A percentile compares a stretch with the other conserved stretches of the same genome.
Evolutionary conservation across 2,113 vertebrate genomes (phyloP).

Genomic region (Calyptomena viridis): DNA sequence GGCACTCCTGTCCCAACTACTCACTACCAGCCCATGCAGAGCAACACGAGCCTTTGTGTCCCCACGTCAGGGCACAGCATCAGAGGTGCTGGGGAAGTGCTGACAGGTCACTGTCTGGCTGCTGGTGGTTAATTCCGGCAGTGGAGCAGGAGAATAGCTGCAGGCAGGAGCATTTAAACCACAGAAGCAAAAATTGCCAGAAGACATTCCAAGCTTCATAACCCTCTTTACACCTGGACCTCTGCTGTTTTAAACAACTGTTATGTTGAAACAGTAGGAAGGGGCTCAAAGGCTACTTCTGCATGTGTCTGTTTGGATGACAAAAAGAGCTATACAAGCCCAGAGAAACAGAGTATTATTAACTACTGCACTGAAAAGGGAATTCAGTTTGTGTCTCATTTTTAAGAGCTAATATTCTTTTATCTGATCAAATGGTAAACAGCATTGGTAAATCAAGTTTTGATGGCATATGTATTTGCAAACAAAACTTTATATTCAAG

Average conservation of each 20-base stretch:
- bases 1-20: background rate
- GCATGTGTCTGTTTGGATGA: background rate
- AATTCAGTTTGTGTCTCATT: constrained; percentile 50
- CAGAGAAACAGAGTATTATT: background rate
- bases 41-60: background rate
- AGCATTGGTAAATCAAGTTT: constrained; percentile 51
- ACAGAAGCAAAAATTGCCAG: background rate
- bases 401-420: constrained; percentile 62
- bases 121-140: background rate
- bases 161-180: background rate
- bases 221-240: background rate
- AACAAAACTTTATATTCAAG: constrained; percentile 52
- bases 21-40: background rate
- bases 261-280: background rate
- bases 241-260: background rate
- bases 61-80: background rate
- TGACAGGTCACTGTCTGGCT: rapidly evolving
- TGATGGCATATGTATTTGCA: constrained; percentile 41
- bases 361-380: background rate
- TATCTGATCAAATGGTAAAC: constrained; percentile 64
- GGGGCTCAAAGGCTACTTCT: background rate
- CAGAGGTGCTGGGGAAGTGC: background rate
- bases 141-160: background rate
- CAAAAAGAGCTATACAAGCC: background rate
- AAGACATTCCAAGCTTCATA: background rate